Evolutionary conservation across 2,888 invertebrate species (phyloP), one percentile per base, ranked within the genome.

Genomic region (Lochmaea crataegi): DNA sequence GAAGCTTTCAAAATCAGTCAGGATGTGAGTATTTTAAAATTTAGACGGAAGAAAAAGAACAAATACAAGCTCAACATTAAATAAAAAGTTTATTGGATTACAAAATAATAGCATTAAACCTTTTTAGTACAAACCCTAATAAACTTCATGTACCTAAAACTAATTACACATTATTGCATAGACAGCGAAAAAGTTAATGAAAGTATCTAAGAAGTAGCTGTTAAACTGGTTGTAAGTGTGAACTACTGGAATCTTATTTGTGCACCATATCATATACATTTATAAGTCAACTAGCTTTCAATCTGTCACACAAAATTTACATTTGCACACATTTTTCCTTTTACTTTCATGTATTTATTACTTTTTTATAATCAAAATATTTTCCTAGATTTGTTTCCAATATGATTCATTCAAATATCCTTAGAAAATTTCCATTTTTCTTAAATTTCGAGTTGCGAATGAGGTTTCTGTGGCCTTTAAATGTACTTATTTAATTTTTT

Each of bases 401-500:
- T 14, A 38, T 65, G n/a, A 53, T n/a, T 53, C 65, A 53, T 12
- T 42, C 14, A 45, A 45, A 14, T 45, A 45, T 45, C 45, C 51
- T 38, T 60, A 18, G 69, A 69, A 69, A 64, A 56, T 63, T 63
- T 69, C 64, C 69, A 69, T 69, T 69, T 70, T 64, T 64, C 22
- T 38, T 18, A 41, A 69, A 51, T 53, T 63, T 69, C 69, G 32
- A 63, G 41, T 9, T 65, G 57, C 70, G 57, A 70, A 69, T 42
- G 69, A 60, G 64, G 11, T 64, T 64, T 64, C 57, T 70, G 56
- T 2, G 57, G 42, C 64, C 64, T 42, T 60, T 16, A 42, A 16
- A 53, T 65, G 73, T 78, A 78, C 70, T 77, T 80, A 80, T 80
- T 82, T 80, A 80, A 80, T 78, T 77, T 76, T 63, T 77, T 75